A percentile compares a stretch with the other conserved stretches of the same genome.
Conservation (phyloP, 2,797 vertebrate species). For the Choloepus didactylus region DNA sequence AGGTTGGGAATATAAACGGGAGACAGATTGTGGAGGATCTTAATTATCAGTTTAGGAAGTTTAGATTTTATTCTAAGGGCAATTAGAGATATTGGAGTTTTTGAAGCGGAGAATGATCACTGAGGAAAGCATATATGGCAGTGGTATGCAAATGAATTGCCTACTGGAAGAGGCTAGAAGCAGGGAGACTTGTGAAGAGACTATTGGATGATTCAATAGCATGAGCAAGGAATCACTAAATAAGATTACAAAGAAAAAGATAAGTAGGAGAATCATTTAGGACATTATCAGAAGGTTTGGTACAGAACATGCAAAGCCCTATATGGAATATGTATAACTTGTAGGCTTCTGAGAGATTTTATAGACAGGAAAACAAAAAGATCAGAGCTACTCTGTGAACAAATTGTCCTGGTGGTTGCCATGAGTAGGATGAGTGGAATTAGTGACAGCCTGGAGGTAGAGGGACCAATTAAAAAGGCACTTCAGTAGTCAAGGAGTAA, state of each 20-base stretch:
- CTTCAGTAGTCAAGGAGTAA: background rate
- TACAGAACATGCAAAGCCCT: background rate
- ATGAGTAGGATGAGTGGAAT: background rate
- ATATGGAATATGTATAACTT: background rate
- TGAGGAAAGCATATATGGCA: background rate
- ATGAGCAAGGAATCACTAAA: background rate
- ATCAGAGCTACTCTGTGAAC: background rate
- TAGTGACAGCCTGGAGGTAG: background rate
- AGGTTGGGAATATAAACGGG: background rate
- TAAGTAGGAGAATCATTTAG: background rate
- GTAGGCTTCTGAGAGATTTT: background rate
- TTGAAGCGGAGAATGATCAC: slow-evolving; percentile 14
- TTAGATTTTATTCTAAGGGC: background rate
- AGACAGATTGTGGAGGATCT: background rate
- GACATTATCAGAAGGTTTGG: background rate
- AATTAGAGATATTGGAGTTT: slow-evolving; percentile 13
- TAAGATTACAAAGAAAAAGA: background rate
- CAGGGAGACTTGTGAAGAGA: background rate
- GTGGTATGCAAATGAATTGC: background rate
- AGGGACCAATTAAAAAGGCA: background rate
- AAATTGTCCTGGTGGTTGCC: background rate
- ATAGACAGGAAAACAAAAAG: background rate
- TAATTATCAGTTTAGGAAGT: background rate
- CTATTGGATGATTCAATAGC: background rate
- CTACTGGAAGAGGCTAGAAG: background rate